Percentiles rank a stretch among this genome's conserved stretches.
phyloP scores from a whole-genome alignment of 1,140 invertebrate species.

The Drosophila chauvacae region DNA sequence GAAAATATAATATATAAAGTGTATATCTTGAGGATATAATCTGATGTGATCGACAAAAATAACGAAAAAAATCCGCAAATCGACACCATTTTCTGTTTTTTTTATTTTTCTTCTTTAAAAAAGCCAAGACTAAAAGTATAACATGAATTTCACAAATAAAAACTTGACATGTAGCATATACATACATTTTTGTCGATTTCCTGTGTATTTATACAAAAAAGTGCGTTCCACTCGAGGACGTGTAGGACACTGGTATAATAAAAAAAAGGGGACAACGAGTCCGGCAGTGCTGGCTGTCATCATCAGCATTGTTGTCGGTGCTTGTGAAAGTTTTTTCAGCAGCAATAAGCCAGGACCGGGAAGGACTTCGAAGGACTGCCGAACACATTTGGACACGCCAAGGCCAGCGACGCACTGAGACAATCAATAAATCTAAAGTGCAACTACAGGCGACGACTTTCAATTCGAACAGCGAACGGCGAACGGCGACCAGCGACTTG shows the following conservation, averaged over 20 bases:
- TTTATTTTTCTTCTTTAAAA: too few species aligned
- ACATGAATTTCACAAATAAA: constrained; percentile 2
- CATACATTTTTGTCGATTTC: not conserved
- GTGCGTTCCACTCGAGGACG: constrained; percentile 51
- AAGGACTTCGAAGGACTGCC: constrained; percentile 45
- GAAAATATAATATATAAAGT: too few species aligned
- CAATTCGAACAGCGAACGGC: constrained; percentile 43
- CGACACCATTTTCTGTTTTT: too few species aligned
- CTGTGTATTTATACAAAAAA: constrained; percentile 19
- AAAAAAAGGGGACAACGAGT: constrained; percentile 19
- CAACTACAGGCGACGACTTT: constrained; percentile 54
- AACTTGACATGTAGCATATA: not conserved
- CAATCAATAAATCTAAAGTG: constrained; percentile 81
- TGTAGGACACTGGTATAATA: constrained; percentile 6
- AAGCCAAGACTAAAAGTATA: not conserved
- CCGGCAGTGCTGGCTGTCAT: constrained; percentile 54
- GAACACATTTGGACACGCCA: constrained; percentile 52
- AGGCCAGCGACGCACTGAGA: constrained; percentile 59
- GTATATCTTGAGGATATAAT: too few species aligned
- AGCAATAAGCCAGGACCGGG: constrained; percentile 54
- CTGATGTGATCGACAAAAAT: too few species aligned
- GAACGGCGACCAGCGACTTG: constrained; percentile 9
- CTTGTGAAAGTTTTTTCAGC: constrained; percentile 59
- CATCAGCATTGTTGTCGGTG: constrained; percentile 67
- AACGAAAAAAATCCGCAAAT: too few species aligned